phyloP scores from a whole-genome alignment of 2,797 vertebrate genomes.

The Rhadinocentrus ornatus region DNA sequence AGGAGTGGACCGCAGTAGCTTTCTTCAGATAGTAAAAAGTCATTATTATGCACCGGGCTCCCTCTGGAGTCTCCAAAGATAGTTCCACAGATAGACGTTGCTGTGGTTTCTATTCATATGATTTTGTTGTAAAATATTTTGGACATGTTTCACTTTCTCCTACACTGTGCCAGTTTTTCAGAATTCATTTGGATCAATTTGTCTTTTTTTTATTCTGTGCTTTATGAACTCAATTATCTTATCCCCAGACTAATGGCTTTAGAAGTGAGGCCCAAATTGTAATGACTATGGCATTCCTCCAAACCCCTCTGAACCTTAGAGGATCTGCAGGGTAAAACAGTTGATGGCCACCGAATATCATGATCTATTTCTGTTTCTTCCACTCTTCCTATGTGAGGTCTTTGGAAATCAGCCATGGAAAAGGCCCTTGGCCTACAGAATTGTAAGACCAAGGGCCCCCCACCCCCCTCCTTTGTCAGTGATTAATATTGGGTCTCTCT shows the following conservation, averaged over 20 bases:
- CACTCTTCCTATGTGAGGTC: conserved; percentile 9
- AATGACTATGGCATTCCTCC: conserved; percentile 60
- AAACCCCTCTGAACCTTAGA: conserved; percentile 52
- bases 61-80: conserved; percentile 44
- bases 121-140: conserved; percentile 35
- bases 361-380: conserved; percentile 17
- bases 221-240: conserved; percentile 37
- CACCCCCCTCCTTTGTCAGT: conserved; percentile 48
- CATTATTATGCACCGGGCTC: conserved; percentile 47
- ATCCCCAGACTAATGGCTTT: conserved; percentile 50
- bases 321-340: conserved; percentile 46
- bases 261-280: conserved; percentile 49
- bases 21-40: conserved; percentile 54
- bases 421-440: conserved; percentile 41
- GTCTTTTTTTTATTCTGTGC: conserved; percentile 5
- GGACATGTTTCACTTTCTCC: conserved; percentile 37
- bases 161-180: conserved; percentile 29
- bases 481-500: conserved; percentile 57
- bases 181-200: conserved; percentile 32
- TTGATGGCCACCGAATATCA: conserved; percentile 54
- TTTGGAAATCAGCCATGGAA: conserved; percentile 56
- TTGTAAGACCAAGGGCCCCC: conserved; percentile 30
- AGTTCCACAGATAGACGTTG: conserved; percentile 48
- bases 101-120: conserved; percentile 31
- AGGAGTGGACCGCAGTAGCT: conserved; percentile 52